Evolutionary conservation across 2,113 vertebrate genomes (phyloP).

Genomic region (Siniperca knerii): DNA sequence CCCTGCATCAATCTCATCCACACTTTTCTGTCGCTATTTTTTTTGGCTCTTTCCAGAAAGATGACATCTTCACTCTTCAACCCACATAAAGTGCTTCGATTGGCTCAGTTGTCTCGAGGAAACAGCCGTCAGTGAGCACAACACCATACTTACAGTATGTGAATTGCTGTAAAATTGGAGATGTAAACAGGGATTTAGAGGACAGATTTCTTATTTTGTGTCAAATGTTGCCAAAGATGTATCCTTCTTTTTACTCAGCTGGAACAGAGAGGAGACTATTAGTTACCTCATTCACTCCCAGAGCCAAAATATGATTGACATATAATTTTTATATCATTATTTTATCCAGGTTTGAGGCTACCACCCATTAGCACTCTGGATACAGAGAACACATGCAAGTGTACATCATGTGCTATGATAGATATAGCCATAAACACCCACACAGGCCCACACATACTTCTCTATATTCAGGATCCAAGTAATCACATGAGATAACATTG

Average conservation of each 20-base stretch:
- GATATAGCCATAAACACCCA: neutral
- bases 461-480: constrained; percentile 27
- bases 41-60: no score
- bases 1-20: no score
- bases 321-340: neutral
- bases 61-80: no score
- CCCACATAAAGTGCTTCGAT: no score
- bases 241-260: neutral
- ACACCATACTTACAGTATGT: neutral
- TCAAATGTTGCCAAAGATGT: neutral
- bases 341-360: neutral
- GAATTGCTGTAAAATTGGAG: neutral
- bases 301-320: neutral
- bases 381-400: neutral
- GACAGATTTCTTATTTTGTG: neutral
- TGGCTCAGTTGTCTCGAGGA: no score
- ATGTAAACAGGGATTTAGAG: neutral
- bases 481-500: constrained; percentile 44
- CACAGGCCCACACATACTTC: constrained; percentile 38
- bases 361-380: neutral
- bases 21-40: no score
- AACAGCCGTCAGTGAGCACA: no score
- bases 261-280: neutral
- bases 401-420: neutral
- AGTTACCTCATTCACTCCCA: neutral